Base-by-base conservation (phyloP, 2,797 vertebrate genomes). In the Diplodus sargus region DNA sequence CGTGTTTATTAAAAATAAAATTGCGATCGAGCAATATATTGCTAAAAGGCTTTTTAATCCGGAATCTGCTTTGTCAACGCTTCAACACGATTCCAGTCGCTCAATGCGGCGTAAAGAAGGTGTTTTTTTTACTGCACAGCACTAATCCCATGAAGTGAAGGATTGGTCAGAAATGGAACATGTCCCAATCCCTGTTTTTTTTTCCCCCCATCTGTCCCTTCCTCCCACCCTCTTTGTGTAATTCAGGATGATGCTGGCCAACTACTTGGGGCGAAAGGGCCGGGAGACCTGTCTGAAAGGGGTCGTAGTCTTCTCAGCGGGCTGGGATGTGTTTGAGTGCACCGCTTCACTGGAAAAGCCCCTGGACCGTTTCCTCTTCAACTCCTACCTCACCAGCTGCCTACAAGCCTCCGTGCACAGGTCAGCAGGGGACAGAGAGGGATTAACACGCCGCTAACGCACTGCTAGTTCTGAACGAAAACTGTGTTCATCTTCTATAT, bases 361-460 rank as follows among this genome's bases (percentile, higher is more conserved):
- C 48, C 93, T 99, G 71, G 98, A 99, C 91, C 97, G 98, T 89
- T 96, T 99, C 92, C 96, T 99, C 85, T 99, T 99, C 95, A 99
- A 99, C 95, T 99, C 98, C 92, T 99, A 99, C 93, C 95, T 99
- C 96, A 99, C 98, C 80, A 97, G 96, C 92, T 98, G 97, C 94
- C 97, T 99, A 74, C 97, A 98, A 79, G 98, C 97, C 74, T 98
- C 97, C 30, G 94, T 99, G 89, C 96, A 96, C 94, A 98, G 97
- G 98, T 99, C 90, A 85, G 89, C 69, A 28, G 28, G 67, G 75
- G 76, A 48, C 57, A 73, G 48, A 75, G 64, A 0, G 2, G 83
- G 83, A 88, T 90, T 85, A 85, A 59, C 70, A 49, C 30, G 73
- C 56, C 13, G 12, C 78, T 78, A 72, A 78, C 81, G 83, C 73